Evolutionary conservation across 2,113 vertebrate genomes (phyloP).

Genomic region (Recurvirostra avosetta): DNA sequence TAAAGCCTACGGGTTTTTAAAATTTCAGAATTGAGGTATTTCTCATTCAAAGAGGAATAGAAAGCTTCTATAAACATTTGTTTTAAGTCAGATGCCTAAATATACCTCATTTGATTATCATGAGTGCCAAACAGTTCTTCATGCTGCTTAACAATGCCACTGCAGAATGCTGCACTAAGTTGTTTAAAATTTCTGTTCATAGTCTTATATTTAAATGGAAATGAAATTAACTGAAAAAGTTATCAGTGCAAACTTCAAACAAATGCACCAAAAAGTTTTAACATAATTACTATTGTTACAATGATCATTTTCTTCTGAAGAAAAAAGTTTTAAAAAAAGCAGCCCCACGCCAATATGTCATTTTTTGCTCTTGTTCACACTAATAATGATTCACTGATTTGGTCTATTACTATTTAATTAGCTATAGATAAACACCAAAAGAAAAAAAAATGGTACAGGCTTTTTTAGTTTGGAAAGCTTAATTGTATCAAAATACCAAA

Average conservation of each 20-base stretch:
- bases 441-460: neutral
- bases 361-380: neutral
- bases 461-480: neutral
- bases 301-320: neutral
- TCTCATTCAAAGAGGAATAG: neutral
- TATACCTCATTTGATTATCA: neutral
- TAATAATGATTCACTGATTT: neutral
- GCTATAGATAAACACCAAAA: neutral
- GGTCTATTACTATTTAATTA: neutral
- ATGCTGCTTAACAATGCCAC: neutral
- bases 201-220: neutral
- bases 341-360: neutral
- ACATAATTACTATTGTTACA: neutral
- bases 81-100: neutral
- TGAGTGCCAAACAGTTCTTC: neutral
- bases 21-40: neutral
- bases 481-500: neutral
- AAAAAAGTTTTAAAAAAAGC: neutral
- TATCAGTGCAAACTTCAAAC: neutral
- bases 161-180: neutral
- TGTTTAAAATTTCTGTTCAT: neutral
- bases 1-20: neutral
- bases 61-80: neutral
- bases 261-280: neutral
- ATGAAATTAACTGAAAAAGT: neutral